Percentiles rank a stretch among this genome's conserved stretches.
These are phyloP conservation scores for Zoanthus sansibaricus DNA, from an alignment of 92 coral and sea anemone genomes.

Conservation along the genomic window DNA sequence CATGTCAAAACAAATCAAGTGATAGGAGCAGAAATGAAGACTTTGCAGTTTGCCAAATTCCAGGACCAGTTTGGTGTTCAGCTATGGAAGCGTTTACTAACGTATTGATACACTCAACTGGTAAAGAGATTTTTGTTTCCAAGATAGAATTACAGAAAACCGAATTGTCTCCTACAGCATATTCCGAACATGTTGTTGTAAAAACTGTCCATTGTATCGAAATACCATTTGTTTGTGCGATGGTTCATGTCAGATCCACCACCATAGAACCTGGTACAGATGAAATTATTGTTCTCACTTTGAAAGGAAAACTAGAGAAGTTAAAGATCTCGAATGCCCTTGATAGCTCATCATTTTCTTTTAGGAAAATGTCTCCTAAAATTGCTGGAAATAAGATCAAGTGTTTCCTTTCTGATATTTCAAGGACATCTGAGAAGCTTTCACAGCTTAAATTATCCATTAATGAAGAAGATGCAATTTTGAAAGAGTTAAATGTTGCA, in stretches of 20 bases:
- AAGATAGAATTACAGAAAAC: constrained; percentile 24
- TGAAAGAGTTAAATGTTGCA: constrained; percentile 59
- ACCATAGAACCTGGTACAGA: constrained; percentile 4
- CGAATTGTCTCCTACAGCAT: background rate
- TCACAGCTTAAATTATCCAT: constrained; percentile 33
- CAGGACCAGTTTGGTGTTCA: constrained; percentile 71
- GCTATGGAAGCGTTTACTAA: constrained; percentile 36
- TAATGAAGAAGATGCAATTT: constrained; percentile 46
- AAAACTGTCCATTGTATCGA: constrained; percentile 27
- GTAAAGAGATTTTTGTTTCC: constrained; percentile 63
- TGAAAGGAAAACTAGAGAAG: constrained; percentile 54
- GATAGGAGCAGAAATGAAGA: background rate
- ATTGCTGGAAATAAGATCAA: constrained; percentile 66
- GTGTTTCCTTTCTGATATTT: constrained; percentile 48
- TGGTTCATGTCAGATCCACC: constrained; percentile 2
- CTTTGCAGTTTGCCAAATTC: constrained; percentile 49
- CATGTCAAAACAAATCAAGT: constrained; percentile 21
- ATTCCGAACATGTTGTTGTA: background rate
- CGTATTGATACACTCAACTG: constrained; percentile 64
- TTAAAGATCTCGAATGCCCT: constrained; percentile 33
- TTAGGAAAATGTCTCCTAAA: constrained; percentile 44
- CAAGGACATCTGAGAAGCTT: constrained; percentile 2
- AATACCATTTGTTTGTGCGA: constrained; percentile 50
- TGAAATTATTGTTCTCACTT: constrained; percentile 37
- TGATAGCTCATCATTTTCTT: constrained; percentile 15